These are phyloP conservation scores for Sabatieria punctata DNA, from an alignment of 2,888 invertebrate genomes.

Conservation along the genomic window DNA sequence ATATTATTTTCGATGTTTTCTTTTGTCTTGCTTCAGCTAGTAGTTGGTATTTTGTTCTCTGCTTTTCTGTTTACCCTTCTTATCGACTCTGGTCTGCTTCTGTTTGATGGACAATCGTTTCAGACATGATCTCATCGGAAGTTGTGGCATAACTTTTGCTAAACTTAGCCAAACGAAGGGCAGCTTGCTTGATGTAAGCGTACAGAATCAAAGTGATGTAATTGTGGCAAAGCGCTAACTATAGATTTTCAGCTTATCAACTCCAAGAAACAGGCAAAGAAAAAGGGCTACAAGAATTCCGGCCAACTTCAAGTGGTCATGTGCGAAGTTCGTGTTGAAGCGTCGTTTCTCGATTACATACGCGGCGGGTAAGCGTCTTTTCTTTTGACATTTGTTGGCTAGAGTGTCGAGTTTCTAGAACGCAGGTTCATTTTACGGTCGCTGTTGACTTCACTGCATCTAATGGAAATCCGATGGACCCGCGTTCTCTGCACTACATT, in stretches of 20 bases:
- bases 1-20: slow-evolving; percentile 3
- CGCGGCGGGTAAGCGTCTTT: slow-evolving; percentile 36
- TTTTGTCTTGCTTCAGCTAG: neutral
- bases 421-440: slow-evolving; percentile 37
- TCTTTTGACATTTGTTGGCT: neutral
- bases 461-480: slow-evolving; percentile 34
- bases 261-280: slow-evolving; percentile 38
- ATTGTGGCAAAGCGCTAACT: slow-evolving; percentile 13
- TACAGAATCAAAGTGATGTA: too few relatives aligned
- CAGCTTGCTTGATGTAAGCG: too few relatives aligned
- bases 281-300: slow-evolving; percentile 38
- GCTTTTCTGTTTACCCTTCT: neutral
- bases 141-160: slow-evolving; percentile 35
- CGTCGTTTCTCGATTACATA: slow-evolving; percentile 44
- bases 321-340: slow-evolving; percentile 25
- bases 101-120: too few relatives aligned
- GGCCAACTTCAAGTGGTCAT: slow-evolving; percentile 32
- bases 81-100: too few relatives aligned
- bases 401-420: slow-evolving; percentile 23
- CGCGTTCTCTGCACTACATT: slow-evolving; percentile 34
- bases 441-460: slow-evolving; percentile 39
- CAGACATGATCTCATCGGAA: slow-evolving; percentile 38
- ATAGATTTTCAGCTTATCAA: slow-evolving; percentile 33
- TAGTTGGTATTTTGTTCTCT: slow-evolving; percentile 5
- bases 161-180: too few relatives aligned